Evolutionary conservation across 23 tunicate genomes (phyloP), one percentile per base, ranked within the genome.

Genomic region (Diplosoma virens): DNA sequence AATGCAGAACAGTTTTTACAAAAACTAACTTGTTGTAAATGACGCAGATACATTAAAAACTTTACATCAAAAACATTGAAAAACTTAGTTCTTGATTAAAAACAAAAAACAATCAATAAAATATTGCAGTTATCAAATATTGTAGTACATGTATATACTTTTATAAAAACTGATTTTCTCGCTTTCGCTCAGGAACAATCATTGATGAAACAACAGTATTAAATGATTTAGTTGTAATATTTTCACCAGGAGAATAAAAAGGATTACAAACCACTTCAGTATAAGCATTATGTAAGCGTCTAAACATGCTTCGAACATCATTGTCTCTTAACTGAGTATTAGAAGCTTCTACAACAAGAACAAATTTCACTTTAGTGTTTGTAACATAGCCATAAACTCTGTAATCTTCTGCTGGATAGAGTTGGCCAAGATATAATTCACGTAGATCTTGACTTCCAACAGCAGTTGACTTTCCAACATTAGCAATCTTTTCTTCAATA

Each of bases 351-450:
- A 92, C 97, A 5, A 92, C 89, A 26, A 92, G 70, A 16, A 92
- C 89, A 69, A 92, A 85, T 71, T 92, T 92, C 0, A 92, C 86
- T 55, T 92, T 92, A 3, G 97, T 92, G 81, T 92, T 92, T 20
- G 97, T 92, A 0, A 92, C 97, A 47, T 92, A 92, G 33, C 97
- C 97, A 34, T 85, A 92, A 37, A 85, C 74, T 28, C 90, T 50
- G 76, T 92, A 92, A 55, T 92, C 97, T 69, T 92, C 97, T 1
- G 97, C 77, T 9, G 97, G 97, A 29, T 92, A 92, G 2, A 92
- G 80, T 29, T 86, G 87, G n/a, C 92, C 97, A 35, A 92, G 84
- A 69, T 92, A 92, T 52, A 81, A 92, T 54, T 92, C 97, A 21
- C 97, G 76, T n/a, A 82, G 28, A 50, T 89, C 96, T 9, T 80